Percentiles rank a stretch among this genome's conserved stretches.
Conservation (phyloP, 2,888 invertebrate species). For the Drosophila setosimentum region DNA sequence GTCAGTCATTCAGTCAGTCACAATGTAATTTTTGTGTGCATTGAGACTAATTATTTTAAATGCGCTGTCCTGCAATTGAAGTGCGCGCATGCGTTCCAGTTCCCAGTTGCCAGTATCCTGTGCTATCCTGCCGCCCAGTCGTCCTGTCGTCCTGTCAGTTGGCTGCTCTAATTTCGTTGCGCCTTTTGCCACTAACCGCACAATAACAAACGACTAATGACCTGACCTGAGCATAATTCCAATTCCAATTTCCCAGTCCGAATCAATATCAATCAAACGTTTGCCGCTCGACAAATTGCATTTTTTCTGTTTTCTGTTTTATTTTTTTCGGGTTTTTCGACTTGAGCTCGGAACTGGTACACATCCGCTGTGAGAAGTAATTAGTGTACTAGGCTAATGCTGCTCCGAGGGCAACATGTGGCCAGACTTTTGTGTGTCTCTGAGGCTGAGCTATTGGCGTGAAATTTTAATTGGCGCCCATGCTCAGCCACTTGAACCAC, state of each 20-base stretch:
- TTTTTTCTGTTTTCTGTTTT: slow-evolving; percentile 20
- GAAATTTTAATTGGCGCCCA: slow-evolving; percentile 77
- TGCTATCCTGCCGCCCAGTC: background rate
- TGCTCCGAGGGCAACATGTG: slow-evolving; percentile 66
- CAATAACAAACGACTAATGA: slow-evolving; percentile 67
- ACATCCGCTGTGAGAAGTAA: slow-evolving; percentile 66
- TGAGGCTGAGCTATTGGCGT: slow-evolving; percentile 73
- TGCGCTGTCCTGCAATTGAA: slow-evolving; percentile 69
- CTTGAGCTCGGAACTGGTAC: slow-evolving; percentile 19
- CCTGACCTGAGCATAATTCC: slow-evolving; percentile 52
- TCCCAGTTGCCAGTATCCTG: background rate
- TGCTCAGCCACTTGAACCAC: slow-evolving; percentile 31
- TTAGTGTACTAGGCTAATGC: slow-evolving; percentile 69
- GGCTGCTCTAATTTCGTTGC: slow-evolving; percentile 75
- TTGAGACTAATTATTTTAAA: slow-evolving; percentile 73
- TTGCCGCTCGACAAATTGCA: slow-evolving; percentile 80
- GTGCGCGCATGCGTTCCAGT: slow-evolving; percentile 71
- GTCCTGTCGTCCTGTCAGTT: slow-evolving; percentile 47
- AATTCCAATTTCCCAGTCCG: slow-evolving; percentile 35
- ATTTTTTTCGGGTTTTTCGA: background rate
- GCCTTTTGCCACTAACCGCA: slow-evolving; percentile 69
- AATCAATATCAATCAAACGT: slow-evolving; percentile 81
- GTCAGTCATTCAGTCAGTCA: slow-evolving; percentile 10
- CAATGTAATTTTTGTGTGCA: slow-evolving; percentile 37
- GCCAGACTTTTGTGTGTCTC: slow-evolving; percentile 39